Conservation (phyloP, 2,888 invertebrate species). For the Coelinius sp. region DNA sequence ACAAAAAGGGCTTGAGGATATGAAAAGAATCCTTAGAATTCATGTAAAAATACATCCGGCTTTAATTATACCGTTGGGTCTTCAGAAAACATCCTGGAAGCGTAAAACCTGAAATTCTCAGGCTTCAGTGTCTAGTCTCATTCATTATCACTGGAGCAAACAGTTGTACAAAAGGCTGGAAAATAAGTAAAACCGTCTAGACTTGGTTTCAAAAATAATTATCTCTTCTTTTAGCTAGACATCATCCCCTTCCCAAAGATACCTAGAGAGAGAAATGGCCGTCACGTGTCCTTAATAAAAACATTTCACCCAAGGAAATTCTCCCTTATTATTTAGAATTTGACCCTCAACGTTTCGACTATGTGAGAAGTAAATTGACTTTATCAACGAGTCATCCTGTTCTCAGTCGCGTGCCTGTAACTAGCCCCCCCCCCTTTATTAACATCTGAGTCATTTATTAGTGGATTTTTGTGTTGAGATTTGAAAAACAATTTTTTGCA, state of each 20-base stretch:
- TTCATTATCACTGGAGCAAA: constrained; percentile 10
- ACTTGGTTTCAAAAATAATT: constrained; percentile 6
- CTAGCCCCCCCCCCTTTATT: neutral
- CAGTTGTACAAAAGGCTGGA: neutral
- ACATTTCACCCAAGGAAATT: too few relatives aligned
- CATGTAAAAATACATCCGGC: constrained; percentile 5
- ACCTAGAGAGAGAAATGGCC: neutral
- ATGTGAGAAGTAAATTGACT: neutral
- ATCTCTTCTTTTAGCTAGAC: neutral
- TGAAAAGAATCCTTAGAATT: constrained; percentile 12
- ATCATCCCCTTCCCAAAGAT: neutral
- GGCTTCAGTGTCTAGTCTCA: neutral
- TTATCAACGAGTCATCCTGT: neutral
- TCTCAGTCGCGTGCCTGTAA: constrained; percentile 14
- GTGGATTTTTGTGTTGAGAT: neutral
- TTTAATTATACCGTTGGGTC: constrained; percentile 21
- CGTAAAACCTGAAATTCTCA: neutral
- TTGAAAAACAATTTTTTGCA: neutral
- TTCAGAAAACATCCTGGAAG: constrained; percentile 23
- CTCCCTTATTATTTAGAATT: neutral
- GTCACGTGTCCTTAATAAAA: neutral
- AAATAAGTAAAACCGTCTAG: constrained; percentile 8
- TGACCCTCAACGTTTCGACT: neutral
- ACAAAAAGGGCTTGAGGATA: constrained; percentile 3
- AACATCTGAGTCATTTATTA: neutral